phyloP scores from a whole-genome alignment of 2,888 invertebrate genomes.

The Osedax frankpressi region DNA sequence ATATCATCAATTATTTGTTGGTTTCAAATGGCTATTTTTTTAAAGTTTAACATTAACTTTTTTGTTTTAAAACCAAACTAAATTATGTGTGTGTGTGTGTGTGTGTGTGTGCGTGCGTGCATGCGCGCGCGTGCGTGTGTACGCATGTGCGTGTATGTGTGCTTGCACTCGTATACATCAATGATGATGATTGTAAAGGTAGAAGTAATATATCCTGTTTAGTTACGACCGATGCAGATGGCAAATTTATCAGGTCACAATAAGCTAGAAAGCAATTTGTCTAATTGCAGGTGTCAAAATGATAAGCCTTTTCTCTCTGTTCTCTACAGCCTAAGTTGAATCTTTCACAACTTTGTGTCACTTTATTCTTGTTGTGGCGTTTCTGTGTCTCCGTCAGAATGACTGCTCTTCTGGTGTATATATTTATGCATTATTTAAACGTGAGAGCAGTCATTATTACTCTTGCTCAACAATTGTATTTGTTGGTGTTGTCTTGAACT shows the following conservation, averaged over 20 bases:
- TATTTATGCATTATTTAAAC: not conserved
- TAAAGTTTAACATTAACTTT: too few relatives aligned
- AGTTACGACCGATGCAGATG: too few relatives aligned
- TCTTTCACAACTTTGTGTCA: not conserved
- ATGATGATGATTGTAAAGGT: too few relatives aligned
- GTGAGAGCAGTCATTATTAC: not conserved
- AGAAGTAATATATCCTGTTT: too few relatives aligned
- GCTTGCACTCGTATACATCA: too few relatives aligned
- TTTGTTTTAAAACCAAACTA: too few relatives aligned
- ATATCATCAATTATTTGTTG: slow-evolving; percentile 4
- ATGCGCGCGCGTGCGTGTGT: not conserved
- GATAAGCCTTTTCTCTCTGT: not conserved
- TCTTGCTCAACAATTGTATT: not conserved
- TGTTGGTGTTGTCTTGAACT: slow-evolving; percentile 2
- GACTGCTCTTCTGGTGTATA: not conserved
- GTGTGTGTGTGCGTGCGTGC: not conserved
- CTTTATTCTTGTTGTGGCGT: not conserved
- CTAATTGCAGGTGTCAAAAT: not conserved
- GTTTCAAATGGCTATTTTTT: not conserved
- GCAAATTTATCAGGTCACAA: not conserved
- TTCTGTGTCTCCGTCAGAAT: not conserved
- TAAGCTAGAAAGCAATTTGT: not conserved
- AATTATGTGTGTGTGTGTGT: not conserved
- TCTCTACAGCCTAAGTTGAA: not conserved
- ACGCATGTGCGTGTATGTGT: not conserved